A percentile compares a stretch with the other conserved stretches of the same genome.
Evolutionary conservation across 2,888 invertebrate species (phyloP).

Genomic region (Lepas anatifera): DNA sequence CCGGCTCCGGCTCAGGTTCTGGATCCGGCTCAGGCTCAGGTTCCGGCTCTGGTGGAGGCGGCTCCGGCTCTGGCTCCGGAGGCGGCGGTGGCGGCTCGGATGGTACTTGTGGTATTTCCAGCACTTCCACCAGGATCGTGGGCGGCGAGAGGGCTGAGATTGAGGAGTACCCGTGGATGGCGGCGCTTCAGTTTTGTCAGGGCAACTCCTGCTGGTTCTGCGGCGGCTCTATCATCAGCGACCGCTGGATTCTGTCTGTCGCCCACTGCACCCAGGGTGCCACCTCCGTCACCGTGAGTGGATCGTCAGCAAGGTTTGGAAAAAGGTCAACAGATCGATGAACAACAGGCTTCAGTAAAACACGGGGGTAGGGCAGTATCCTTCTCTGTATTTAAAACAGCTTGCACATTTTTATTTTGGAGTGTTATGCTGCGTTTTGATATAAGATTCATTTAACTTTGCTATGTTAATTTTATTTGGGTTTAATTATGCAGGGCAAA

Average conservation of each 20-base stretch:
- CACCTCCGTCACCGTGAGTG: neutral
- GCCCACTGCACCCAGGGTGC: neutral
- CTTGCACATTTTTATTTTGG: no score
- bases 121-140: neutral
- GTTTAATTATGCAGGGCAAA: no score
- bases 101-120: neutral
- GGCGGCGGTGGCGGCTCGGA: neutral
- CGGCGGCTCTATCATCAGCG: neutral
- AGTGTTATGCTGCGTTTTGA: no score
- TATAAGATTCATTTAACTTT: no score
- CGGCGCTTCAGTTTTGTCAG: neutral
- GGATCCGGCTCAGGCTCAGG: neutral
- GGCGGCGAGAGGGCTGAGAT: neutral
- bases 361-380: no score
- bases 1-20: neutral
- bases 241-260: neutral
- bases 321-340: no score
- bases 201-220: neutral
- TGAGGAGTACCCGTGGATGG: constrained; percentile 8
- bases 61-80: neutral
- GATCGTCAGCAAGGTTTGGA: no score
- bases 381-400: no score
- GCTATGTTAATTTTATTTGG: no score
- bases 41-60: neutral
- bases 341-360: no score